Conservation (phyloP, 2,797 vertebrate species). For the Etheostoma nigrum region DNA sequence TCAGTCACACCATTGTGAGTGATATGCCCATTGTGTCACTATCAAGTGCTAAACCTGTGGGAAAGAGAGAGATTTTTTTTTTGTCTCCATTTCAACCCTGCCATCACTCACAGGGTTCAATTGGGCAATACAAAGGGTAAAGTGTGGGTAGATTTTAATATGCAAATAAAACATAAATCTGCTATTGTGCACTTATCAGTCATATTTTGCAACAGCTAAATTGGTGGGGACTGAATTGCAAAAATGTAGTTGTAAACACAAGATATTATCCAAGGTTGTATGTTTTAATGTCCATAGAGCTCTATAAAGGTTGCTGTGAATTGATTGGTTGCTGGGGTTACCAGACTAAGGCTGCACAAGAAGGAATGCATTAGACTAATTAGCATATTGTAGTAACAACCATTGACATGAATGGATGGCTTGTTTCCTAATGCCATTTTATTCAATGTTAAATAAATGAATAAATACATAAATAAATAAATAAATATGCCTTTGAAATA, state of each 20-base stretch:
- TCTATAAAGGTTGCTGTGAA: constrained; percentile 4
- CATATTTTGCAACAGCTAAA: constrained; percentile 24
- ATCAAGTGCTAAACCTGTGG: constrained; percentile 65
- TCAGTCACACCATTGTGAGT: constrained; percentile 43
- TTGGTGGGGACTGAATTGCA: constrained; percentile 21
- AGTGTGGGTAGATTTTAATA: constrained; percentile 17
- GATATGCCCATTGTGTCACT: constrained; percentile 51
- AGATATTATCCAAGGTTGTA: neutral
- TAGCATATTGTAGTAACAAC: constrained; percentile 34
- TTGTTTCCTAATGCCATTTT: constrained; percentile 25
- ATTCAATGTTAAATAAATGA: no score
- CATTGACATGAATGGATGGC: constrained; percentile 26
- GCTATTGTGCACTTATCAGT: constrained; percentile 14
- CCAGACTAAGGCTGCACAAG: constrained; percentile 15
- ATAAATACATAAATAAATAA: no score
- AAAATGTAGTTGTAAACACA: constrained; percentile 23
- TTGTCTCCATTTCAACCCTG: constrained; percentile 43
- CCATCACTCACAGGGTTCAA: constrained; percentile 60
- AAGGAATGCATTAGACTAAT: constrained; percentile 35
- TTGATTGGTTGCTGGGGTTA: constrained; percentile 29
- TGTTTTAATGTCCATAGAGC: constrained; percentile 3
- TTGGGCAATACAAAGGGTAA: constrained; percentile 45
- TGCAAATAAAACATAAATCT: constrained; percentile 28
- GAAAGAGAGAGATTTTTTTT: constrained; percentile 49
- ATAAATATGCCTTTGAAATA: no score